Percentiles rank a stretch among this genome's conserved stretches.
phyloP scores from a whole-genome alignment of 2,113 vertebrate species.

The Etheostoma spectabile region DNA sequence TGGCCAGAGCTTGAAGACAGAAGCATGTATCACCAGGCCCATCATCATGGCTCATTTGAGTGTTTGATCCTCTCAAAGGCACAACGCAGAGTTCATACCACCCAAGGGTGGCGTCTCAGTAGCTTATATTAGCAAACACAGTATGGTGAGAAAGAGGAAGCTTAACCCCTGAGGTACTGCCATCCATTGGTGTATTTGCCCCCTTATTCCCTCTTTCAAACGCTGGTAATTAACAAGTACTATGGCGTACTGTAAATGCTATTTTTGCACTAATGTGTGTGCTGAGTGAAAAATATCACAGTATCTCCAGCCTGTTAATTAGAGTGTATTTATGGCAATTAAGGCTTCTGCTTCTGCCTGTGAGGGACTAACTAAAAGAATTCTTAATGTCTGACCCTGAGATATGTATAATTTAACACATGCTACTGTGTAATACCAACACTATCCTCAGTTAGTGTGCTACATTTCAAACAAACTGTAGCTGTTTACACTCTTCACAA shows the following conservation, averaged over 20 bases:
- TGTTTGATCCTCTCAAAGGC: slow-evolving; percentile 71
- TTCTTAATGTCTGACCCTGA: slow-evolving; percentile 72
- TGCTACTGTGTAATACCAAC: slow-evolving; percentile 61
- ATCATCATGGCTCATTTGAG: slow-evolving; percentile 71
- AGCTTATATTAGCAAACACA: slow-evolving; percentile 67
- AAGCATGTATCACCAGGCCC: slow-evolving; percentile 58
- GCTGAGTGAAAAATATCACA: slow-evolving; percentile 65
- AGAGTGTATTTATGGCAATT: slow-evolving; percentile 77
- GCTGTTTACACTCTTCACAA: slow-evolving; percentile 14
- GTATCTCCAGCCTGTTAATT: slow-evolving; percentile 72
- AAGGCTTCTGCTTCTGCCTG: slow-evolving; percentile 57
- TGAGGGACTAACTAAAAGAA: slow-evolving; percentile 71
- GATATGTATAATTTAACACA: slow-evolving; percentile 50
- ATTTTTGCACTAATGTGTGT: slow-evolving; percentile 68
- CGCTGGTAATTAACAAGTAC: slow-evolving; percentile 71
- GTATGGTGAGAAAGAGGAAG: slow-evolving; percentile 51
- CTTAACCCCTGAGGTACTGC: slow-evolving; percentile 62
- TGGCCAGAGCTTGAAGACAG: slow-evolving; percentile 46
- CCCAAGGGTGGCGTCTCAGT: slow-evolving; percentile 63
- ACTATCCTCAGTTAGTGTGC: background rate
- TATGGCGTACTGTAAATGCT: slow-evolving; percentile 70
- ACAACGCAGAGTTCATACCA: slow-evolving; percentile 57
- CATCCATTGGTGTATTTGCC: slow-evolving; percentile 62
- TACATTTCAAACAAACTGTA: background rate
- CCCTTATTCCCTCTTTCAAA: slow-evolving; percentile 56